These are phyloP conservation scores for Mustelus asterias DNA, from an alignment of 2,113 vertebrate genomes.

Conservation along the genomic window DNA sequence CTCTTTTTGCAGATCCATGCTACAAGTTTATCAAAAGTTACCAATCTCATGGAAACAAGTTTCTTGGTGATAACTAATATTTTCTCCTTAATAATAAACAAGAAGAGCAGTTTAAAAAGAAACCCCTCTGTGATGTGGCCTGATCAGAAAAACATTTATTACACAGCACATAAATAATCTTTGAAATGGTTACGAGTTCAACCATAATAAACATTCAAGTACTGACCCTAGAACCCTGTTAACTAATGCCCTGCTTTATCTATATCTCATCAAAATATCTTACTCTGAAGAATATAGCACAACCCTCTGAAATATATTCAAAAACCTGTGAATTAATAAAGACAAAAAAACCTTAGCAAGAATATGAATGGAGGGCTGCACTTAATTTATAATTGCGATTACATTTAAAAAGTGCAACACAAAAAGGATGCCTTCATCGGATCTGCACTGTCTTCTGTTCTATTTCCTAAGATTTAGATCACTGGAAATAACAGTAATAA, in stretches of 20 bases:
- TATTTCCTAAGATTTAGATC: not conserved
- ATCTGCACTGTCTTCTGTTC: not conserved
- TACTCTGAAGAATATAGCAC: not conserved
- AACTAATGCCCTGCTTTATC: not conserved
- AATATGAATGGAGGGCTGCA: not conserved
- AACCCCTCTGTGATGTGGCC: not conserved
- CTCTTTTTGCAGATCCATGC: not conserved
- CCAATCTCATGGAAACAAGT: not conserved
- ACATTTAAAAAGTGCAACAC: not conserved
- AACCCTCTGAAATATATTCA: not conserved
- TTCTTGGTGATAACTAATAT: not conserved
- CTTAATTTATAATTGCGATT: not conserved
- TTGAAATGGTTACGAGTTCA: not conserved
- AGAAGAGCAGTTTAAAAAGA: not conserved
- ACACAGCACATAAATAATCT: constrained; percentile 1
- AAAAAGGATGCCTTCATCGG: not conserved
- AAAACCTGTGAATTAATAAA: not conserved
- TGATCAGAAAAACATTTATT: not conserved
- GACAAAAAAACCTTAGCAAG: not conserved
- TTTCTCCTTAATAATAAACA: not conserved
- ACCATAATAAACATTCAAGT: not conserved
- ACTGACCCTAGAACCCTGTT: not conserved
- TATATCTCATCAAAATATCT: not conserved
- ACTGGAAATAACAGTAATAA: not conserved
- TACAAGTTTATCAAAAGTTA: not conserved